Conservation (phyloP, 2,797 vertebrate genomes). For the Anabas testudineus region DNA sequence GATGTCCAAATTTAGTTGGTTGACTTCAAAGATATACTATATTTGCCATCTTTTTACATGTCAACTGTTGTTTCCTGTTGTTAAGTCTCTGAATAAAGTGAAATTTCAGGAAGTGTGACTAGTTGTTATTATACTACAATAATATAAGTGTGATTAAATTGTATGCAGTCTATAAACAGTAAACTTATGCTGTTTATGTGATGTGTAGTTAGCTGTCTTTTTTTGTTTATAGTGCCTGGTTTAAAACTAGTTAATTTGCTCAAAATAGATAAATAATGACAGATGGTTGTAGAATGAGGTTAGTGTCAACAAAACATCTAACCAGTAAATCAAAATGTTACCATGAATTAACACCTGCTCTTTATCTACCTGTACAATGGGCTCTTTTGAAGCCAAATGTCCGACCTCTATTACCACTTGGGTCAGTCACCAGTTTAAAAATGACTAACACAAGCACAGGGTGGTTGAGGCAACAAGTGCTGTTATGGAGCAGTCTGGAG, state of each 20-base stretch:
- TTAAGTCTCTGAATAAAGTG: slow-evolving; percentile 56
- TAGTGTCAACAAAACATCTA: background rate
- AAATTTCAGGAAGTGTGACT: slow-evolving; percentile 19
- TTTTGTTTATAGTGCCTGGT: background rate
- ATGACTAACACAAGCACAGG: slow-evolving; percentile 2
- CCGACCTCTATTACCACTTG: background rate
- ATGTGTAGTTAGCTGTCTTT: background rate
- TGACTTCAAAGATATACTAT: slow-evolving; percentile 4
- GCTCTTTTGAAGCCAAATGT: background rate
- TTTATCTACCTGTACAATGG: too few species aligned
- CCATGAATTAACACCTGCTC: background rate
- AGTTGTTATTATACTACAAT: background rate
- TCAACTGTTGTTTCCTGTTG: slow-evolving; percentile 45
- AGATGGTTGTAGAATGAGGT: background rate
- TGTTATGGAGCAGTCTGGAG: background rate
- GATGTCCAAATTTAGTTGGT: slow-evolving; percentile 18
- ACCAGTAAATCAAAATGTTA: background rate
- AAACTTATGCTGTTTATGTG: background rate
- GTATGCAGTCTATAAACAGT: background rate
- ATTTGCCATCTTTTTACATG: slow-evolving; percentile 35
- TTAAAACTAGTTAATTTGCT: background rate
- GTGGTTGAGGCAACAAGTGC: background rate
- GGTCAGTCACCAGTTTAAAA: background rate
- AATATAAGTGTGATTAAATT: background rate
- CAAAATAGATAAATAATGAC: background rate